Evolutionary conservation across 2,113 vertebrate species (phyloP).

Genomic region (Grus americana): DNA sequence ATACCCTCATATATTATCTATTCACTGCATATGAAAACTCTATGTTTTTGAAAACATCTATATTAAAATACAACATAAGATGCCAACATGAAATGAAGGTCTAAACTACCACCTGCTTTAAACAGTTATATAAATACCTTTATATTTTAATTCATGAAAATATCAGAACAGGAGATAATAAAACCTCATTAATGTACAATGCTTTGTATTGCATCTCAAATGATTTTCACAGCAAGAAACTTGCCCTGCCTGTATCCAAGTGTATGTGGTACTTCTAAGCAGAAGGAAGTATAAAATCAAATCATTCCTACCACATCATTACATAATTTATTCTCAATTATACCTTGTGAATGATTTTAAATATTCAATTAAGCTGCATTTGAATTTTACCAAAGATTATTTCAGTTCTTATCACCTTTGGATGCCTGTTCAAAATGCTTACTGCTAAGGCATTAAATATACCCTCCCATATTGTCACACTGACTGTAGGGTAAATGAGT

Average conservation of each 20-base stretch:
- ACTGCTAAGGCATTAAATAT: slow-evolving; percentile 5
- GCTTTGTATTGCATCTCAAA: background rate
- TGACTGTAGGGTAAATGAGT: slow-evolving; percentile 23
- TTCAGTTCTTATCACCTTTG: slow-evolving; percentile 47
- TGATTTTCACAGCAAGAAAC: slow-evolving; percentile 14
- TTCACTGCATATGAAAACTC: background rate
- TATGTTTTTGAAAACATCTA: background rate
- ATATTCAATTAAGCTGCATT: slow-evolving; percentile 37
- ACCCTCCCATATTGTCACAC: background rate
- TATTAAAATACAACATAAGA: background rate
- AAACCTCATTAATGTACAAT: background rate
- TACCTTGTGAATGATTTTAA: slow-evolving; percentile 14
- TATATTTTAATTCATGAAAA: background rate
- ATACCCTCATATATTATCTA: background rate
- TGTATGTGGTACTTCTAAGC: background rate
- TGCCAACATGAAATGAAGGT: background rate
- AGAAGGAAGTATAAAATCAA: background rate
- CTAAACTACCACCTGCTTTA: background rate
- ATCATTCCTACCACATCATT: background rate
- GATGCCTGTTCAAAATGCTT: slow-evolving; percentile 26
- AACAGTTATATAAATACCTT: background rate
- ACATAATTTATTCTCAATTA: slow-evolving; percentile 39
- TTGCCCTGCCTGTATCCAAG: background rate
- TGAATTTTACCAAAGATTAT: slow-evolving; percentile 33
- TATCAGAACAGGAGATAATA: background rate